These are phyloP conservation scores for Linepithema humile DNA, from an alignment of 1,140 invertebrate genomes.

Conservation along the genomic window DNA sequence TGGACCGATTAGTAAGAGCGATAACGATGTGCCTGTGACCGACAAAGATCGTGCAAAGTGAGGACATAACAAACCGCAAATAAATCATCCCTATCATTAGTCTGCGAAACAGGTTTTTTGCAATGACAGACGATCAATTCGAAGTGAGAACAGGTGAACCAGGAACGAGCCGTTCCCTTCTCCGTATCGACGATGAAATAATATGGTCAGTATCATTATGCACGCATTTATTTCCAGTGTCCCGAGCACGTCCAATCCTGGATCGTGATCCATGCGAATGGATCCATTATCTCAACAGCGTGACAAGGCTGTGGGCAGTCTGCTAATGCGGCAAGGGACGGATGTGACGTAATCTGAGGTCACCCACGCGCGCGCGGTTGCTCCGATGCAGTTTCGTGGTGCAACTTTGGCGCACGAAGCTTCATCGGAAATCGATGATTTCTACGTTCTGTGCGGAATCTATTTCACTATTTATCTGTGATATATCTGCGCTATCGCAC, in stretches of 20 bases:
- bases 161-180: conserved; percentile 59
- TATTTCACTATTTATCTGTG: not conserved
- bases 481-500: not conserved
- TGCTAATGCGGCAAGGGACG: conserved; percentile 82
- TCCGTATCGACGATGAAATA: conserved; percentile 69
- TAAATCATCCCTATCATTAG: not conserved
- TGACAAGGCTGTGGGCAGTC: conserved; percentile 83
- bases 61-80: not conserved
- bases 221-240: conserved; percentile 81
- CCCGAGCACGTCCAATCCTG: conserved; percentile 79
- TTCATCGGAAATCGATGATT: conserved; percentile 45
- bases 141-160: conserved; percentile 56
- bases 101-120: not conserved
- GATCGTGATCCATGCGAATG: conserved; percentile 82
- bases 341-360: conserved; percentile 84
- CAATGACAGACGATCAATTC: conserved; percentile 26
- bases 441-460: not conserved
- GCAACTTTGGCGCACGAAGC: not conserved
- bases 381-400: conserved; percentile 47
- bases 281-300: conserved; percentile 83
- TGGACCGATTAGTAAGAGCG: not conserved
- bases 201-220: conserved; percentile 75
- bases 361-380: conserved; percentile 78
- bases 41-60: not conserved
- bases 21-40: not conserved